Evolutionary conservation across 2,797 vertebrate species (phyloP).

Genomic region (Brachyalestes nurse): DNA sequence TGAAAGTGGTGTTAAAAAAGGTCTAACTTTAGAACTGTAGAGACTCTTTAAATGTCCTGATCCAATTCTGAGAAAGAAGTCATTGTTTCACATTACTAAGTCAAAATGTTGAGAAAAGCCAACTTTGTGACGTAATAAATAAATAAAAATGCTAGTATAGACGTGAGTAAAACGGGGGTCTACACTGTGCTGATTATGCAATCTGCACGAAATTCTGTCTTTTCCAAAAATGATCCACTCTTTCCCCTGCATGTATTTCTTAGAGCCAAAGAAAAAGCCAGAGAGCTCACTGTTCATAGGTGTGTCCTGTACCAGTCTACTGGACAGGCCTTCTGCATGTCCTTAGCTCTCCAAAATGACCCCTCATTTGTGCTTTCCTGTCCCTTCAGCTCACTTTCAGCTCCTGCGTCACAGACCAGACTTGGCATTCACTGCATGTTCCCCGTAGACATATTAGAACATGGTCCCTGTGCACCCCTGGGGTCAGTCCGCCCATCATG

Average conservation of each 20-base stretch:
- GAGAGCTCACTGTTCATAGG: not conserved
- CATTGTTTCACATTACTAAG: too few relatives aligned
- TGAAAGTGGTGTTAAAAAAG: too few relatives aligned
- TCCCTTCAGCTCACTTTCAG: not conserved
- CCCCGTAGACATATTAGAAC: not conserved
- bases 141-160: too few relatives aligned
- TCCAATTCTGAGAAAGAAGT: too few relatives aligned
- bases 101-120: too few relatives aligned
- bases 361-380: not conserved
- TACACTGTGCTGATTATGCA: too few relatives aligned
- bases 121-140: too few relatives aligned
- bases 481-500: not conserved
- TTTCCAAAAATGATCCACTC: not conserved
- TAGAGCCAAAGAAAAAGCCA: not conserved
- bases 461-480: not conserved
- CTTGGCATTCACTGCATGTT: conserved; percentile 5
- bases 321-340: not conserved
- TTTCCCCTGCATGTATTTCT: not conserved
- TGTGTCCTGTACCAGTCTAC: not conserved
- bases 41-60: too few relatives aligned
- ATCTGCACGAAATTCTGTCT: not conserved
- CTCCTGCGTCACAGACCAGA: not conserved
- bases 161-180: not conserved
- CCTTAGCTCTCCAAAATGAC: not conserved
- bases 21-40: too few relatives aligned